Evolutionary conservation across 2,888 invertebrate species (phyloP), one percentile per base, ranked within the genome.

Genomic region (Acronicta aceris): DNA sequence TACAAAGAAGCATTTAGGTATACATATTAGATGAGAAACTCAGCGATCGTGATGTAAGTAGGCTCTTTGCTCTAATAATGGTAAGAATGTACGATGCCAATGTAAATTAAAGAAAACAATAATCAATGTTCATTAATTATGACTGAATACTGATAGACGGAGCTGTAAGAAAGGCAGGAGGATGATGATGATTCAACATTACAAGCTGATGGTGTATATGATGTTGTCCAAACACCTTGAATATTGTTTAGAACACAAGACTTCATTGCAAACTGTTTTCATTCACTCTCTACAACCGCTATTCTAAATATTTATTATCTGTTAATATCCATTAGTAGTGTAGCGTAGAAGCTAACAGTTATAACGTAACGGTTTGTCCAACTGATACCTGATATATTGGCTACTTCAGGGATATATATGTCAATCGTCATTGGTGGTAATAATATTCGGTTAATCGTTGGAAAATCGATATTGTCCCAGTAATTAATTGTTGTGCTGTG

Each of bases 41-140:
- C 57, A 63, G 66, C 66, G 75, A 79, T 79, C 61, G 65, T 78
- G 66, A 83, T 81, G 81, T 71, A 83, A 81, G 73, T 83, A 76
- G 78, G 78, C 71, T 76, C 60, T 70, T 76, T 78, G 84, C 78
- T 78, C 80, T 72, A 79, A 77, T 76, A 74, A 72, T 66, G 73
- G 59, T 58, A 57, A 71, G 66, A 69, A 72, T 71, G 64, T 56
- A 55, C 58, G 62, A 73, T 71, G 59, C 51, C 43, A 58, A 74
- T 74, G 70, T 63, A 72, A 77, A 74, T 68, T 47, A 65, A 79
- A 74, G 64, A 76, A 74, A 76, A 73, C 65, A 63, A 64, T 59
- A 48, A 15, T 13, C 21, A 60, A 46, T 65, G 40, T 43, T 53
- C 41, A 53, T 47, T 38, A 67, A 59, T 41, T 21, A 60, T 47